A percentile compares a stretch with the other conserved stretches of the same genome.
Evolutionary conservation across 2,113 vertebrate genomes (phyloP).

Genomic region (Amazona guildingii): DNA sequence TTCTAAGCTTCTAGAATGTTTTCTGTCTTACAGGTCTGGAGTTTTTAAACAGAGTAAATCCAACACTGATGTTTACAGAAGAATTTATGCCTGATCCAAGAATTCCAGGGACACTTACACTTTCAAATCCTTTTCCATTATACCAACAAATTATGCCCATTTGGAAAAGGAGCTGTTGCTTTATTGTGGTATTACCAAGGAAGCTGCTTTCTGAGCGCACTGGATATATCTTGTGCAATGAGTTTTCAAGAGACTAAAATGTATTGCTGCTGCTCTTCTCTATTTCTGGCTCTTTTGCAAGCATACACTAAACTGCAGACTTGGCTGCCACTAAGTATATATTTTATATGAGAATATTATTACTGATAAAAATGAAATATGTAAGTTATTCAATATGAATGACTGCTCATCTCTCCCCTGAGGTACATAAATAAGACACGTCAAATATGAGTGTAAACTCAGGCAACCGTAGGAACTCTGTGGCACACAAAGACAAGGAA

Average conservation of each 20-base stretch:
- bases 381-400: slow-evolving; percentile 58
- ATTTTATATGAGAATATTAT: neutral
- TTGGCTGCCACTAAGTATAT: neutral
- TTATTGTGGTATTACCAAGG: neutral
- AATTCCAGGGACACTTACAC: neutral
- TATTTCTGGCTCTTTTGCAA: neutral
- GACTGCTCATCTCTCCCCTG: slow-evolving; percentile 26
- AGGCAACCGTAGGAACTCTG: neutral
- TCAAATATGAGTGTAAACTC: neutral
- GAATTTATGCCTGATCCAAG: neutral
- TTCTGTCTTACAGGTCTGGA: neutral
- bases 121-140: neutral
- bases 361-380: slow-evolving; percentile 31
- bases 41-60: neutral
- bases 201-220: neutral
- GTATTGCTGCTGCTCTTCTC: neutral
- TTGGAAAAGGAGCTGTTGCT: slow-evolving; percentile 33
- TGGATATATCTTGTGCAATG: neutral
- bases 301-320: neutral
- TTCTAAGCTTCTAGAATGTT: neutral
- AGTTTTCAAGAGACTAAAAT: neutral
- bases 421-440: slow-evolving; percentile 9
- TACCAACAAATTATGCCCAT: slow-evolving; percentile 5
- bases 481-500: neutral
- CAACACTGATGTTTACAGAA: neutral